Evolutionary conservation across 2,888 invertebrate species (phyloP).

Genomic region (Gnatocerus cornutus): DNA sequence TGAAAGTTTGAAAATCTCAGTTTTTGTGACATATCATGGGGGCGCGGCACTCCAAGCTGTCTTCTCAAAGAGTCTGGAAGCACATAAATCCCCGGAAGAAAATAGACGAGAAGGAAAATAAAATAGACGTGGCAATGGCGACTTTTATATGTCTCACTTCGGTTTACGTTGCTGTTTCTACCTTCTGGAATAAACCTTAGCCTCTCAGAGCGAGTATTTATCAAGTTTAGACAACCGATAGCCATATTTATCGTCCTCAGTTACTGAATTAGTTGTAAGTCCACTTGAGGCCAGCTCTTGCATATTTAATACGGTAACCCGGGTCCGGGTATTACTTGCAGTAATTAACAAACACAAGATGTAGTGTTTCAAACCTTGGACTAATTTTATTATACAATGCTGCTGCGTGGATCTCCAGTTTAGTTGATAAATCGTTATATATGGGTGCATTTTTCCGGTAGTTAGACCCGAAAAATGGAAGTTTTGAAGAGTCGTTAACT

Average conservation of each 20-base stretch:
- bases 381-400: slow-evolving; percentile 32
- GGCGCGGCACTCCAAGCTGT: background rate
- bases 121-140: no score
- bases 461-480: slow-evolving; percentile 7
- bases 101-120: background rate
- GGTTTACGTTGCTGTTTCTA: no score
- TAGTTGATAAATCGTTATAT: slow-evolving; percentile 22
- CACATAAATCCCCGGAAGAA: background rate
- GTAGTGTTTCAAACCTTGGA: slow-evolving; percentile 14
- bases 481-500: slow-evolving; percentile 15
- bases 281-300: background rate
- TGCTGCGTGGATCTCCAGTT: background rate
- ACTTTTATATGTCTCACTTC: no score
- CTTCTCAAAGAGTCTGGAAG: background rate
- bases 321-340: slow-evolving; percentile 23
- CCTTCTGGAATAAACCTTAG: background rate
- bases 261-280: slow-evolving; percentile 24
- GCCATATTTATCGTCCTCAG: slow-evolving; percentile 10
- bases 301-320: slow-evolving; percentile 28
- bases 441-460: slow-evolving; percentile 14
- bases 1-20: background rate
- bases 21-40: slow-evolving; percentile 15
- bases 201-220: background rate
- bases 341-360: slow-evolving; percentile 36
- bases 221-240: background rate